Percentiles rank a stretch among this genome's conserved stretches.
These are phyloP conservation scores for Mobula hypostoma DNA, from an alignment of 2,113 vertebrate genomes.

Conservation along the genomic window DNA sequence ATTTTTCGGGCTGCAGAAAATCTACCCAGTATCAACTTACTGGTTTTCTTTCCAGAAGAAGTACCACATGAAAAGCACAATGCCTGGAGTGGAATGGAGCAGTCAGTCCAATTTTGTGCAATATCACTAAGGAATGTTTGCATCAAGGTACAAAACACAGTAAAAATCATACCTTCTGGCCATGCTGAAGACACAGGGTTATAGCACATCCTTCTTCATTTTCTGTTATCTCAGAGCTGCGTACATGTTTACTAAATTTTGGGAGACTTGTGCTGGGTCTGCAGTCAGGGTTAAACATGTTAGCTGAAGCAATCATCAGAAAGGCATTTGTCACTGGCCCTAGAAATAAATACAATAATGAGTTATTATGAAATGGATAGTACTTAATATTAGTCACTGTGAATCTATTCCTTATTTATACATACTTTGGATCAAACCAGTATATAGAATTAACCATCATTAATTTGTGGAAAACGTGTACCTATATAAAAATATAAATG, in stretches of 20 bases:
- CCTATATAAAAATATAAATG: not conserved
- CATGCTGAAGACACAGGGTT: conserved; percentile 67
- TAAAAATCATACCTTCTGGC: conserved; percentile 65
- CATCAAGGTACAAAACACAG: not conserved
- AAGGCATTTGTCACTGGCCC: conserved; percentile 81
- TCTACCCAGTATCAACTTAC: not conserved
- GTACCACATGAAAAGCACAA: not conserved
- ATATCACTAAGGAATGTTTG: not conserved
- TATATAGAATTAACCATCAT: not conserved
- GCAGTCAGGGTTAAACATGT: conserved; percentile 83
- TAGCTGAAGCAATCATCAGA: conserved; percentile 73
- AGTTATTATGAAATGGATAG: not conserved
- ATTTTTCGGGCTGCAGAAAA: not conserved
- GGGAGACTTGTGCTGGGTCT: conserved; percentile 72
- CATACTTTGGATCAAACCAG: not conserved
- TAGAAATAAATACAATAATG: conserved; percentile 38
- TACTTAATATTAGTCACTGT: accelerated
- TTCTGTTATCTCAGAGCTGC: conserved; percentile 63
- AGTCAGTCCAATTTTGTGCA: not conserved
- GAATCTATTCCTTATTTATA: conserved; percentile 12
- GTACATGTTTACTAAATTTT: conserved; percentile 78
- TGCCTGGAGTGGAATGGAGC: not conserved
- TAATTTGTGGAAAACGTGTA: not conserved
- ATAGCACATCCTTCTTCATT: conserved; percentile 56
- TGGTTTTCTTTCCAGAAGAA: not conserved